Base-by-base conservation (phyloP, 2,113 vertebrate species). In the Hiodon alosoides region DNA sequence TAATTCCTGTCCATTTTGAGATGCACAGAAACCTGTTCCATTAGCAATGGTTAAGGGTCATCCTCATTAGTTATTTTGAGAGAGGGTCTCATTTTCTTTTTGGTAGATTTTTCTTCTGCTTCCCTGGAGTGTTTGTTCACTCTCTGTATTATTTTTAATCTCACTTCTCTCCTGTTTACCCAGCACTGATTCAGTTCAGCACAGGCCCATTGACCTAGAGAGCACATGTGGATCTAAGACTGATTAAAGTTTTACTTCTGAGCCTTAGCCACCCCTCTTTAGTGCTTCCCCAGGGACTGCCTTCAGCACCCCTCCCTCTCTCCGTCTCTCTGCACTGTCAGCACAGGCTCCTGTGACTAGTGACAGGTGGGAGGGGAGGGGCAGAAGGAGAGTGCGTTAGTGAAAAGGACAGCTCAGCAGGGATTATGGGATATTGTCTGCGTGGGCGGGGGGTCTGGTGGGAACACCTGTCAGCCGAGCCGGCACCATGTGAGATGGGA, bases 351-450 rank as follows among this genome's bases (percentile, higher is more conserved):
- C 9, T 73, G 58, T 76, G 71, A 75, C 78, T 76, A 57, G 65
- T 50, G 78, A 68, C 67, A 59, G 53, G 76, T 74, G 8, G 72
- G 66, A 77, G 64, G 67, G 75, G 64, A 76, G 69, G 7, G 9
- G 61, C 79, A 73, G 52, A 5, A 73, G 72, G 8, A 68, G 79
- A 76, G 75, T 83, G 81, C 76, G 72, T 81, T 78, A 80, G 85
- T 77, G 85, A 86, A 86, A 87, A 88, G 83, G 79, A 77, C 84
- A 85, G 90, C 84, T 90, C 83, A 91, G 85, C 69, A 2, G 78
- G 84, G 87, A 89, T 91, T 90, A 91, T 72, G 77, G 81, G 78
- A 78, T 68, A 69, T 86, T 88, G 75, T 79, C 80, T 79, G 76
- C 31, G 31, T 31, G 31, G 31, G 31, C 31, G 31, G 31, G 31